Evolutionary conservation across 1,140 invertebrate genomes (phyloP).

Genomic region (Drosophila kikkawai): DNA sequence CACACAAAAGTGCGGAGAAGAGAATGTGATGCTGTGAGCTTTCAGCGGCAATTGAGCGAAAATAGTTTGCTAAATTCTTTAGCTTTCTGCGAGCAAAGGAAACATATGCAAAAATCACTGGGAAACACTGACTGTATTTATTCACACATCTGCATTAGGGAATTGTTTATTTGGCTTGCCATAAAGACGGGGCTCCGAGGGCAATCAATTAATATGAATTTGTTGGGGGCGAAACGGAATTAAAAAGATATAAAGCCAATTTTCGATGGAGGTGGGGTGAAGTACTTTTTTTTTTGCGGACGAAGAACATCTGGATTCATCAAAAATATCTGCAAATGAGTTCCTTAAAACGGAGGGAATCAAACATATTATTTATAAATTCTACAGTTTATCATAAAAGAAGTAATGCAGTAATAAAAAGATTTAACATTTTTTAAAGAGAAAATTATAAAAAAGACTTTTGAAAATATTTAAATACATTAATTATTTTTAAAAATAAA

Average conservation of each 20-base stretch:
- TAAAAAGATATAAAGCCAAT: conserved; percentile 20
- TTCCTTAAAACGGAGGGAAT: background rate
- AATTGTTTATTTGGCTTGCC: conserved; percentile 50
- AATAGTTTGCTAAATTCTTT: conserved; percentile 43
- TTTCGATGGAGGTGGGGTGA: background rate
- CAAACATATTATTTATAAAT: background rate
- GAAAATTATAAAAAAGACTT: too few relatives aligned
- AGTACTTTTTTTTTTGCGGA: background rate
- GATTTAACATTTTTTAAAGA: too few relatives aligned
- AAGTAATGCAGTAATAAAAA: too few relatives aligned
- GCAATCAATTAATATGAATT: conserved; percentile 41
- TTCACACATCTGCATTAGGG: conserved; percentile 56
- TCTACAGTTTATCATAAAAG: background rate
- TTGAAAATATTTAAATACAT: too few relatives aligned
- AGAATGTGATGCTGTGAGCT: conserved; percentile 12
- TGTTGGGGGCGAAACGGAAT: conserved; percentile 29
- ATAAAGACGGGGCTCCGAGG: conserved; percentile 24
- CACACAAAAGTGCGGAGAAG: conserved; percentile 21
- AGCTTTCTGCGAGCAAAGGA: conserved; percentile 5
- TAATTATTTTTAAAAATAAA: too few relatives aligned
- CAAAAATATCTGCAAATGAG: background rate
- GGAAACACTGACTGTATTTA: conserved; percentile 6
- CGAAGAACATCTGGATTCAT: conserved; percentile 20
- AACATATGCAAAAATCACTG: conserved; percentile 8
- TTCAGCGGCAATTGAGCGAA: conserved; percentile 41